Evolutionary conservation across 2,113 vertebrate genomes (phyloP), one percentile per base, ranked within the genome.

Genomic region (Progne subis): DNA sequence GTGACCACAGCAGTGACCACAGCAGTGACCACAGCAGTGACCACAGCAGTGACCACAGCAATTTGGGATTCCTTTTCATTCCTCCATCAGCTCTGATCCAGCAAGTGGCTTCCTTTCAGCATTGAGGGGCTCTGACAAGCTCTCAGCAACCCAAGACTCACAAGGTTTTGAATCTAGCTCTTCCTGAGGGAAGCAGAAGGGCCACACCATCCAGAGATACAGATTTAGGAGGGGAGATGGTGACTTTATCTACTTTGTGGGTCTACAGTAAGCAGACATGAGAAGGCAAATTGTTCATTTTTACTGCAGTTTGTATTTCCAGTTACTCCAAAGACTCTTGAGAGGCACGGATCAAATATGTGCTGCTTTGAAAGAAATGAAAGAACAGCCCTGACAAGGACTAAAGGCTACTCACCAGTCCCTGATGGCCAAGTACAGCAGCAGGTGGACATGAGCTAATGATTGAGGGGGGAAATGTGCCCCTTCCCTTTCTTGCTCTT

Each of bases 381-480:
- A 85, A 60, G 67, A 86, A 63, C 14, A 81, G 32, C 34, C 70
- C 28, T 0, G 0, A 77, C 3, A 2, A 74, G 26, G 49, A 50
- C 52, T 52, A 37, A 84, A 52, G 44, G 57, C 57, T 68, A 47
- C 24, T 68, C 25, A 28, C 37, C n/a, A 72, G 18, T 5, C 19
- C 28, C 41, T 79, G 56, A 63, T 4, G 2, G 15, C 18, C 71
- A 89, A 85, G 49, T 34, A 85, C 41, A 46, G 44, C 44, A 90
- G 49, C 49, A 88, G 18, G 20, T 43, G 6, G 63, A 76, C 31
- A 46, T 11, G 47, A 79, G 31, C 17, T 60, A 82, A 85, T 3
- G 9, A 79, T n/a, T 64, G 25, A 32, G 31, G 12, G 46, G 26
- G 11, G 1, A 85, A 68, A 57, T 0, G 0, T 14, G 31, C 5